These are phyloP conservation scores for Mormyrops attenuatus DNA, from an alignment of 2,797 vertebrate genomes.

Conservation along the genomic window DNA sequence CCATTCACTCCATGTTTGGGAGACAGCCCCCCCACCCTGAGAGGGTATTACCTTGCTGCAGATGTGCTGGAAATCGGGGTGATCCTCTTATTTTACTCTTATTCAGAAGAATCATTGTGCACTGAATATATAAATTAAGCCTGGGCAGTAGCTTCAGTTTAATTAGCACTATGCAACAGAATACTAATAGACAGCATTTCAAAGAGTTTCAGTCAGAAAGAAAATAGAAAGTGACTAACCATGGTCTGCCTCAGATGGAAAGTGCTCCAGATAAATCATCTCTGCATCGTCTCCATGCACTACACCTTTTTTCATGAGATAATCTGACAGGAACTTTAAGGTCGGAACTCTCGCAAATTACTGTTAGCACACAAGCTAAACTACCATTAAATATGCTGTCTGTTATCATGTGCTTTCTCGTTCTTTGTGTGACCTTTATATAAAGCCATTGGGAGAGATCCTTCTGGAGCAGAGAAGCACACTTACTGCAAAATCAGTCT, in stretches of 20 bases:
- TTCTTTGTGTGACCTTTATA: not conserved
- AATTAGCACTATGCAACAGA: slow-evolving; percentile 21
- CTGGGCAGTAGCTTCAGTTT: slow-evolving; percentile 6
- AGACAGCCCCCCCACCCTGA: not conserved
- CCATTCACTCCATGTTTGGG: not conserved
- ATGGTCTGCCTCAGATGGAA: slow-evolving; percentile 28
- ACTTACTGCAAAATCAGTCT: not conserved
- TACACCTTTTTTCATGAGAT: slow-evolving; percentile 8
- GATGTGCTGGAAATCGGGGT: not conserved
- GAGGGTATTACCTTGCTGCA: not conserved
- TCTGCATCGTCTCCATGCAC: slow-evolving; percentile 23
- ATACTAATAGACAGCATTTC: slow-evolving; percentile 34
- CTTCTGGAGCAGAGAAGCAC: not conserved
- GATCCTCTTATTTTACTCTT: not conserved
- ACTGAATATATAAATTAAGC: slow-evolving; percentile 30
- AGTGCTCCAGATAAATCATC: slow-evolving; percentile 31
- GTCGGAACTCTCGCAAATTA: not conserved
- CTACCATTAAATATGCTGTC: not conserved
- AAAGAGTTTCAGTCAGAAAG: slow-evolving; percentile 24
- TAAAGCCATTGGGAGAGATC: not conserved
- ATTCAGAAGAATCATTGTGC: not conserved
- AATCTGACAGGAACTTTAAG: slow-evolving; percentile 6
- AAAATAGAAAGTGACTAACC: slow-evolving; percentile 33
- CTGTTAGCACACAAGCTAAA: not conserved
- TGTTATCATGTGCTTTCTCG: not conserved